phyloP scores from a whole-genome alignment of 2,888 invertebrate genomes.

The Griposia aprilina region DNA sequence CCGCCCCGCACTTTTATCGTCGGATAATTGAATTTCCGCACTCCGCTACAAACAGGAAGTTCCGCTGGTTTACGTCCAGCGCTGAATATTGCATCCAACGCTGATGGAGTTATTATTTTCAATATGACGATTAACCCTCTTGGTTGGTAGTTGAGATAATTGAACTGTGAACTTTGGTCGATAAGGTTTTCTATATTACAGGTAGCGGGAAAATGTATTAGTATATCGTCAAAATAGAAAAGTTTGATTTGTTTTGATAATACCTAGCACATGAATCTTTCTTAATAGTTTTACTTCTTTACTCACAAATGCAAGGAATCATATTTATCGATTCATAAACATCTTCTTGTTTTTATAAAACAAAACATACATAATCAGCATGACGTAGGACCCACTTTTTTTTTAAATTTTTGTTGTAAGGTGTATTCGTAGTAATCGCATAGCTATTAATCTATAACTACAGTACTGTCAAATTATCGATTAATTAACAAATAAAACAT shows the following conservation, averaged over 20 bases:
- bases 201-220: background rate
- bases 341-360: too few species aligned
- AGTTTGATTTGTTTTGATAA: constrained; percentile 1
- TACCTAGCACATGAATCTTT: background rate
- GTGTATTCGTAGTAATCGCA: too few species aligned
- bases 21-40: constrained; percentile 89
- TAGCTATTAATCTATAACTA: too few species aligned
- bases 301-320: background rate
- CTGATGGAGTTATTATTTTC: constrained; percentile 84
- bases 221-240: background rate
- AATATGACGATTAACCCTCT: constrained; percentile 73
- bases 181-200: constrained; percentile 22
- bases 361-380: too few species aligned
- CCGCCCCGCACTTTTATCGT: constrained; percentile 84
- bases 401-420: too few species aligned
- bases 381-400: too few species aligned
- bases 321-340: too few species aligned
- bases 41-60: constrained; percentile 87
- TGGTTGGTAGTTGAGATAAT: constrained; percentile 67
- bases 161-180: constrained; percentile 56
- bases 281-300: background rate
- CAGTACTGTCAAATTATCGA: too few species aligned
- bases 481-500: too few species aligned
- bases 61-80: constrained; percentile 78
- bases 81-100: constrained; percentile 82